Evolutionary conservation across 2,888 invertebrate species (phyloP).

Genomic region (Nymphalis c-album): DNA sequence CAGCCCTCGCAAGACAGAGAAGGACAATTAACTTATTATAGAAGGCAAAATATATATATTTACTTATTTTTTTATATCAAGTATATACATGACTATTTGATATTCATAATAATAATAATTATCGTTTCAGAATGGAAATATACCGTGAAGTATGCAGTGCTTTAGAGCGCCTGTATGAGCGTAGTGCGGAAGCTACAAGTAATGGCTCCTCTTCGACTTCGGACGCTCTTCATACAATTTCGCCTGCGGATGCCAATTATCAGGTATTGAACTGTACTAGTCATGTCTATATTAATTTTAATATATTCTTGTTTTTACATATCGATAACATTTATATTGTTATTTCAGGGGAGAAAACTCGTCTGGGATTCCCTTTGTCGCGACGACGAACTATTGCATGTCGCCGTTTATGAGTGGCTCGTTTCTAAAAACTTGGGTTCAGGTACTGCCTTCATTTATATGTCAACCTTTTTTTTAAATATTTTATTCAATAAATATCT

Average conservation of each 20-base stretch:
- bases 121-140: slow-evolving; percentile 87
- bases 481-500: too few species aligned
- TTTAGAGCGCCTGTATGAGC: slow-evolving; percentile 85
- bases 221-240: slow-evolving; percentile 60
- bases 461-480: too few species aligned
- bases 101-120: neutral
- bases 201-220: slow-evolving; percentile 50
- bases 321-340: slow-evolving; percentile 5
- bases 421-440: slow-evolving; percentile 86
- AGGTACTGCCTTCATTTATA: slow-evolving; percentile 49
- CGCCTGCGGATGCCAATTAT: slow-evolving; percentile 73
- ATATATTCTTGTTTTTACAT: neutral
- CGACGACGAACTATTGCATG: slow-evolving; percentile 94
- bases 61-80: neutral
- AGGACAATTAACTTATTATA: slow-evolving; percentile 87
- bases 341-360: slow-evolving; percentile 75
- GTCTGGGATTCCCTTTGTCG: slow-evolving; percentile 85
- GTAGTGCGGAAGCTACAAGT: slow-evolving; percentile 74
- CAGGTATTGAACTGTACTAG: slow-evolving; percentile 50
- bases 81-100: neutral
- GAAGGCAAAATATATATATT: slow-evolving; percentile 68
- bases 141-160: slow-evolving; percentile 93
- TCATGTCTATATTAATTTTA: too few species aligned
- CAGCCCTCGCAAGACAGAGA: slow-evolving; percentile 92
- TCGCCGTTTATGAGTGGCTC: slow-evolving; percentile 96